Percentiles rank a stretch among this genome's conserved stretches.
Conservation (phyloP, 2,113 vertebrate species). For the Triplophysa tibetana region DNA sequence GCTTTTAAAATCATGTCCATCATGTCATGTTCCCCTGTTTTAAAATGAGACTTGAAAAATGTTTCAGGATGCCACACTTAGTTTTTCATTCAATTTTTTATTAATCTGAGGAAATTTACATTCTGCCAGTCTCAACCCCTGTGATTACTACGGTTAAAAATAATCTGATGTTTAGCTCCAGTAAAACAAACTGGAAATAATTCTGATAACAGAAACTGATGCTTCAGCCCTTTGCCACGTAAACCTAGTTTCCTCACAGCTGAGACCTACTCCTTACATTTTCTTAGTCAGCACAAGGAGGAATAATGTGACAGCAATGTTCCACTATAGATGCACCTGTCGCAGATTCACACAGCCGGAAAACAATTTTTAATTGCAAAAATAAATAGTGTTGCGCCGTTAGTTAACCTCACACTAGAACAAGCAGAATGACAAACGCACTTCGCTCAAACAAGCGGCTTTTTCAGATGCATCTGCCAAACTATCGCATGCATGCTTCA, state of each 20-base stretch:
- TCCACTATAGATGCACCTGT: slow-evolving; percentile 10
- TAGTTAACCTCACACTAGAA: too few species aligned
- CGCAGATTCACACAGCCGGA: background rate
- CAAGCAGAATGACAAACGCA: too few species aligned
- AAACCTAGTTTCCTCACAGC: slow-evolving; percentile 26
- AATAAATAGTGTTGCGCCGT: too few species aligned
- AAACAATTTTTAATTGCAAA: too few species aligned
- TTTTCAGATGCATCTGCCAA: too few species aligned
- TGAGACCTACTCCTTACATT: slow-evolving; percentile 30
- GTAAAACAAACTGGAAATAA: background rate
- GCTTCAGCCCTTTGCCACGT: slow-evolving; percentile 7
- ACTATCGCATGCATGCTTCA: too few species aligned
- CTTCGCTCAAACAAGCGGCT: too few species aligned
- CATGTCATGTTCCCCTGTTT: too few species aligned
- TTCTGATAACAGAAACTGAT: background rate
- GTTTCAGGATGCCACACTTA: too few species aligned
- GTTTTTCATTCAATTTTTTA: too few species aligned
- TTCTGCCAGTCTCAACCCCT: background rate
- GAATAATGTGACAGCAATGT: background rate
- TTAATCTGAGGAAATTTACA: background rate
- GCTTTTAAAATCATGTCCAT: too few species aligned
- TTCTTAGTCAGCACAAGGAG: slow-evolving; percentile 9
- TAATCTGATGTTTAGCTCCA: background rate
- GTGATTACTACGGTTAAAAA: background rate
- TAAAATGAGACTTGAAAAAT: too few species aligned